These are phyloP conservation scores for Dendrolimus punctatus DNA, from an alignment of 1,140 invertebrate species.

Conservation along the genomic window DNA sequence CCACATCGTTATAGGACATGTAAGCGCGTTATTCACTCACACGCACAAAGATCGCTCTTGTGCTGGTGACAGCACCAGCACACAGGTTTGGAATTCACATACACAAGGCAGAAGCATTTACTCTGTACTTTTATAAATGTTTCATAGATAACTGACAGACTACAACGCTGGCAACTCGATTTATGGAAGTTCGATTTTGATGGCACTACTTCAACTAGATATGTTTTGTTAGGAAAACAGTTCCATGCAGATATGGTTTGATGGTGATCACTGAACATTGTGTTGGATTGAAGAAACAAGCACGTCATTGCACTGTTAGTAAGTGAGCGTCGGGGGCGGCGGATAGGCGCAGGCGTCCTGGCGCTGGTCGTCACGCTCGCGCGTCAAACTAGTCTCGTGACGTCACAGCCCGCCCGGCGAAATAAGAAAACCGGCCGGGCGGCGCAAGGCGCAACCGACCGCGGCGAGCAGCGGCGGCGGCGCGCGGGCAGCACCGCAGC, in stretches of 20 bases:
- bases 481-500: slow-evolving; percentile 4
- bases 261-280: slow-evolving; percentile 20
- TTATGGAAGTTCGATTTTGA: too few species aligned
- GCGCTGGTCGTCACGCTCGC: slow-evolving; percentile 59
- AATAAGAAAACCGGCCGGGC: slow-evolving; percentile 67
- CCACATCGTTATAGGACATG: slow-evolving; percentile 42
- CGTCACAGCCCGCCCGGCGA: slow-evolving; percentile 64
- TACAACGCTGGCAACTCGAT: too few species aligned
- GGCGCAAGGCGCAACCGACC: slow-evolving; percentile 36
- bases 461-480: slow-evolving; percentile 40
- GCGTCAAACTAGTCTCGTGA: slow-evolving; percentile 66
- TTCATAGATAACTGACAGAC: too few species aligned
- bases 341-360: slow-evolving; percentile 46
- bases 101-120: too few species aligned
- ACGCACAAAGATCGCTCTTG: slow-evolving; percentile 27
- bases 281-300: slow-evolving; percentile 33
- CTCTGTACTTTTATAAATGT: too few species aligned
- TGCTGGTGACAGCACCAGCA: slow-evolving; percentile 15
- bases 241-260: neutral
- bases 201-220: too few species aligned
- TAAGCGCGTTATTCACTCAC: slow-evolving; percentile 46
- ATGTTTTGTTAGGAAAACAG: too few species aligned
- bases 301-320: slow-evolving; percentile 58
- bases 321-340: slow-evolving; percentile 51
- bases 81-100: slow-evolving; percentile 5